Percentiles rank a stretch among this genome's conserved stretches.
These are phyloP conservation scores for Venustoraphidia nigricollis DNA, from an alignment of 2,888 invertebrate genomes.

Conservation along the genomic window DNA sequence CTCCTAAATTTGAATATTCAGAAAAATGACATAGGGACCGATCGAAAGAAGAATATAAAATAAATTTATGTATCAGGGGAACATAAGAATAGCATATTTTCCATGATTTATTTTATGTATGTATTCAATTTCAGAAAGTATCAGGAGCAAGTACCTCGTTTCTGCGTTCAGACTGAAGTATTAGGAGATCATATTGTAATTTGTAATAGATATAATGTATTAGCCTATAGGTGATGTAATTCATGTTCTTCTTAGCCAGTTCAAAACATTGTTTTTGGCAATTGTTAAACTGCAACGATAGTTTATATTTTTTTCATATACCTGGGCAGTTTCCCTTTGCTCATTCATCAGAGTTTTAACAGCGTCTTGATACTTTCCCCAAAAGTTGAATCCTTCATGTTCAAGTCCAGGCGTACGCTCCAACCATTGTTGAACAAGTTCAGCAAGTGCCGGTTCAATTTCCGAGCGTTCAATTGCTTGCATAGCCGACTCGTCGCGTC, in stretches of 20 bases:
- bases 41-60: too few relatives aligned
- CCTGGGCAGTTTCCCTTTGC: conserved; percentile 47
- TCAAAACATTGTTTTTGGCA: too few relatives aligned
- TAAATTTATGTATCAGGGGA: too few relatives aligned
- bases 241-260: conserved; percentile 4
- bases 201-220: too few relatives aligned
- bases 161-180: too few relatives aligned
- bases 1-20: too few relatives aligned
- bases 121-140: background rate
- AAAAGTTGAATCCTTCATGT: conserved; percentile 76
- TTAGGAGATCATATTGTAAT: too few relatives aligned
- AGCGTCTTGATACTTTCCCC: conserved; percentile 72
- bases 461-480: conserved; percentile 50
- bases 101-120: background rate
- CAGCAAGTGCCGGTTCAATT: conserved; percentile 68
- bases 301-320: conserved; percentile 19
- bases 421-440: conserved; percentile 82
- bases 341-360: conserved; percentile 56
- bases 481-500: conserved; percentile 45
- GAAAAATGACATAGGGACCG: too few relatives aligned
- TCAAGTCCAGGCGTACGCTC: conserved; percentile 89
- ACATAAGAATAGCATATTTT: too few relatives aligned
- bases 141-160: too few relatives aligned
- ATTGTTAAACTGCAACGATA: too few relatives aligned
- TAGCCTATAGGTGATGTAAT: too few relatives aligned